Base-by-base conservation (phyloP, 1,140 invertebrate genomes). In the Battus philenor region DNA sequence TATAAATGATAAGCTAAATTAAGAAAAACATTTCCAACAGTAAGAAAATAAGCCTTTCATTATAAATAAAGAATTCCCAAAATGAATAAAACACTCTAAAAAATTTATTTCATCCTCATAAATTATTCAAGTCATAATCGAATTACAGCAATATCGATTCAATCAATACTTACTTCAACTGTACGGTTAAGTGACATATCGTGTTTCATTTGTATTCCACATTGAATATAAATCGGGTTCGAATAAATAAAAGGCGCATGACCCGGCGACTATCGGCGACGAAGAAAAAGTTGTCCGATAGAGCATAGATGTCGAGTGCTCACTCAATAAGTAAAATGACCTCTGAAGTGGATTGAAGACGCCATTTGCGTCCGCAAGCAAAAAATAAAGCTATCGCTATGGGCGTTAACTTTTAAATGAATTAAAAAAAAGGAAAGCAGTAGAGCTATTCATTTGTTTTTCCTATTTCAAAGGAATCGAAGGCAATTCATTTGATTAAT, bases 201-300 rank as follows among this genome's bases (percentile, higher is more conserved):
- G 17, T 34, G 15, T 18, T 34, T 47, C 48, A 46, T 50, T 44
- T 44, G 41, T 44, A 24, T 10, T 31, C 34, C 26, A 44, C 41
- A 39, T 24, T 39, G 41, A 50, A 44, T 44, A 50, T 31, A 50
- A 50, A 50, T 44, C 41, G 41, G 36, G 2, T 34, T 34, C 32
- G 33, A 34, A 50, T 50, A 50, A 44, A 38, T 50, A 50, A 50
- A 38, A 44, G 39, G 32, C 24, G 32, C 17, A 39, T 38, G 48
- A 39, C 48, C 48, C 48, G n/a, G 13, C 27, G 24, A 44, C 29
- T 36, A 17, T 50, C 27, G 22, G 41, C 32, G 24, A 22, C 16
- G 30, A 50, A 44, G 32, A 50, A 50, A 50, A 50, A 44, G 34
- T 31, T 24, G 29, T 41, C 12, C 9, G 17, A 38, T 45, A 44